Percentiles rank a stretch among this genome's conserved stretches.
Evolutionary conservation across 2,113 vertebrate species (phyloP).

Genomic region (Calidris pygmaea): DNA sequence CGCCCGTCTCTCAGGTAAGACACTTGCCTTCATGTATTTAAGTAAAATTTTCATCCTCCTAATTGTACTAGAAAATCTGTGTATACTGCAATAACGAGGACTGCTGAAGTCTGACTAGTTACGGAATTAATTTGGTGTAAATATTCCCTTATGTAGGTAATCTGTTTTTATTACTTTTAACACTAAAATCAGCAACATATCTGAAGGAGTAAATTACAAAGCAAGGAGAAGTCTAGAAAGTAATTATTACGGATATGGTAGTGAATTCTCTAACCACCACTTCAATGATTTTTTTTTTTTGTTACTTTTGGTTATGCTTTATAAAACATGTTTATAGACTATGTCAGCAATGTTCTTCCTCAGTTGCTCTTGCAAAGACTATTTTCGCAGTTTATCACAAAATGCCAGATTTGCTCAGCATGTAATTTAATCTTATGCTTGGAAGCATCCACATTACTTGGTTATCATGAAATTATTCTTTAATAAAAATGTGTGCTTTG

Average conservation of each 20-base stretch:
- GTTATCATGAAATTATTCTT: conserved; percentile 70
- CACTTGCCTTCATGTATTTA: neutral
- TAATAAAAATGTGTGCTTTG: conserved; percentile 70
- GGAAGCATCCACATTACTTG: conserved; percentile 66
- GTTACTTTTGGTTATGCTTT: neutral
- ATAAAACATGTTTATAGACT: conserved; percentile 50
- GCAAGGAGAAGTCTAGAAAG: neutral
- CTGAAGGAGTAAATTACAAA: neutral
- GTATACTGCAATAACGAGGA: neutral
- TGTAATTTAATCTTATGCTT: conserved; percentile 75
- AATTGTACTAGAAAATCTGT: neutral
- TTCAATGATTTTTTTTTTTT: neutral
- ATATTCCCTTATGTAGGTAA: neutral
- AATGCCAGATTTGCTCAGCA: conserved; percentile 72
- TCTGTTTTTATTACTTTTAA: neutral
- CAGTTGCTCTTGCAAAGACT: conserved; percentile 37
- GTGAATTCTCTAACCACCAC: neutral
- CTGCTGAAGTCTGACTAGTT: neutral
- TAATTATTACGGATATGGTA: neutral
- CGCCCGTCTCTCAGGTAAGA: neutral
- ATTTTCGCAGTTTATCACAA: conserved; percentile 70
- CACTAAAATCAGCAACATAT: neutral
- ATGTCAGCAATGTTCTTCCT: conserved; percentile 49
- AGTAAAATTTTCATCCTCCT: neutral
- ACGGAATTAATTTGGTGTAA: neutral